These are phyloP conservation scores for Aphyosemion australe DNA, from an alignment of 2,113 vertebrate genomes.

Conservation along the genomic window DNA sequence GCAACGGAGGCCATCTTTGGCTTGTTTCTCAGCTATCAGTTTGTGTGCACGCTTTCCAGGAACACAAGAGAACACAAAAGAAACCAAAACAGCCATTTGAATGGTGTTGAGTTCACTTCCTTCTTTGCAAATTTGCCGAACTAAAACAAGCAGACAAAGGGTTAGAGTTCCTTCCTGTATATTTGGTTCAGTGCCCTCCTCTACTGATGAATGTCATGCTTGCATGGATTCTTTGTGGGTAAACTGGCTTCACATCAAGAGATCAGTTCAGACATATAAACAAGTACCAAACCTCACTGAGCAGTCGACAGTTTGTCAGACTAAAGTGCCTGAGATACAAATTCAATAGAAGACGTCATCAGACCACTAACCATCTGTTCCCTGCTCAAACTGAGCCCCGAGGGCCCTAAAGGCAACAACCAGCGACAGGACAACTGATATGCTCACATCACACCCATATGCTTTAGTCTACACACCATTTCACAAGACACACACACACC, in stretches of 20 bases:
- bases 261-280: not conserved
- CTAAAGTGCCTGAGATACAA: slow-evolving; percentile 13
- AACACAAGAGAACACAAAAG: slow-evolving; percentile 8
- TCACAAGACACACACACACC: too few species aligned
- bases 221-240: too few species aligned
- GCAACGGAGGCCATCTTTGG: slow-evolving; percentile 83
- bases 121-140: not conserved
- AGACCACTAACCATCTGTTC: slow-evolving; percentile 53
- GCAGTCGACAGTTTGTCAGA: slow-evolving; percentile 33
- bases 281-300: not conserved
- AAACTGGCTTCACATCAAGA: not conserved
- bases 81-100: not conserved
- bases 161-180: not conserved
- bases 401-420: slow-evolving; percentile 15
- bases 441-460: not conserved
- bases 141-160: too few species aligned
- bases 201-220: too few species aligned
- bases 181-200: not conserved
- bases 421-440: slow-evolving; percentile 32
- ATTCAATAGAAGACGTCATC: slow-evolving; percentile 44
- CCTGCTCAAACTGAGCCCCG: slow-evolving; percentile 12
- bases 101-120: not conserved
- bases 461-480: too few species aligned
- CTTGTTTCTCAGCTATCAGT: slow-evolving; percentile 6
- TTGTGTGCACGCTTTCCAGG: slow-evolving; percentile 7